A percentile compares a stretch with the other conserved stretches of the same genome.
These are phyloP conservation scores for Macropus fuliginosus DNA, from an alignment of 2,797 vertebrate species.

Conservation along the genomic window DNA sequence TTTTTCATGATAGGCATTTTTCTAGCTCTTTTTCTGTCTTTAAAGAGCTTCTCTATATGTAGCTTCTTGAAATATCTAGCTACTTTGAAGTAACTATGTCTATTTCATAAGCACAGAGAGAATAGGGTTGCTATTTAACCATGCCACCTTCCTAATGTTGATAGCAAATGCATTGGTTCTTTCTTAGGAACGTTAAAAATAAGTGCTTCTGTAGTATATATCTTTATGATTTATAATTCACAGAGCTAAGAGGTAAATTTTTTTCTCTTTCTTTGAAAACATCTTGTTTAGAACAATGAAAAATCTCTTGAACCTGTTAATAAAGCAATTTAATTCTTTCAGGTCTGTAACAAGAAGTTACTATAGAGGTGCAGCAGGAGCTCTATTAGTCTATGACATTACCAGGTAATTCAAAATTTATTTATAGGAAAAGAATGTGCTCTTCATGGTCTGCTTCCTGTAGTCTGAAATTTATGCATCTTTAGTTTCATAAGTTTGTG, in stretches of 20 bases:
- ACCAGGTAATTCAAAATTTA: slow-evolving; percentile 90
- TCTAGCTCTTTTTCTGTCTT: background rate
- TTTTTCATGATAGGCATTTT: background rate
- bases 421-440: background rate
- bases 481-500: background rate
- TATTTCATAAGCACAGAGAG: background rate
- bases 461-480: background rate
- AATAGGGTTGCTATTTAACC: fast-evolving
- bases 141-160: background rate
- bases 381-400: slow-evolving; percentile 98
- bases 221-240: background rate
- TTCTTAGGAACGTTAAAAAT: background rate
- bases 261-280: background rate
- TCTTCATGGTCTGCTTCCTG: background rate
- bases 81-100: background rate
- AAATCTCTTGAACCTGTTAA: background rate
- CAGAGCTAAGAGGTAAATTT: background rate
- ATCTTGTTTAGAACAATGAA: background rate
- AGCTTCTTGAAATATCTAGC: background rate
- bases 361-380: slow-evolving; percentile 97
- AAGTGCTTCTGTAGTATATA: background rate
- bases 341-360: slow-evolving; percentile 99
- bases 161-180: background rate
- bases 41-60: background rate
- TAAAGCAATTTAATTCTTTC: slow-evolving; percentile 76